Evolutionary conservation across 1,140 invertebrate genomes (phyloP).

Genomic region (Brachionus rotundiformis): DNA sequence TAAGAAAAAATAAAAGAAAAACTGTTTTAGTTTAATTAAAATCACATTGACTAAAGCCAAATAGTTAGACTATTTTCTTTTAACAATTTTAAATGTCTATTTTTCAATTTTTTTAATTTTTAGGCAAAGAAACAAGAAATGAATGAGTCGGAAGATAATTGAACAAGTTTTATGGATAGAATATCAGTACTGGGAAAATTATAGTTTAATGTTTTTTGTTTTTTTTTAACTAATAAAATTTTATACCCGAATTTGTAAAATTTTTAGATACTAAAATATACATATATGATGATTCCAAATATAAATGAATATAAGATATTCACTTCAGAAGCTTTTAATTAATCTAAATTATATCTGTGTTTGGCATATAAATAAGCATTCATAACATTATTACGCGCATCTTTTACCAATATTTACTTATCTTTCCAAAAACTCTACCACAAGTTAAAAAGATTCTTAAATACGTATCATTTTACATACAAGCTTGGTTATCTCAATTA

Average conservation of each 20-base stretch:
- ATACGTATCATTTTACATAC: neutral
- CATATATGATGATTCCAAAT: neutral
- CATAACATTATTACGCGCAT: neutral
- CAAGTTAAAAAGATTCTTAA: neutral
- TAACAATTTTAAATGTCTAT: too few relatives aligned
- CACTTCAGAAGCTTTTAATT: neutral
- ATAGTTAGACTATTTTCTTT: too few relatives aligned
- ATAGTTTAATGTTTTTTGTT: neutral
- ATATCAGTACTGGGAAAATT: neutral
- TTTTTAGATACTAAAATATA: neutral
- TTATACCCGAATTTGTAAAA: neutral
- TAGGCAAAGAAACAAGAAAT: neutral
- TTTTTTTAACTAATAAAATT: slow-evolving; percentile 5
- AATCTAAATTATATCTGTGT: neutral
- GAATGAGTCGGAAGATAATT: neutral
- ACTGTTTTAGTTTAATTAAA: too few relatives aligned
- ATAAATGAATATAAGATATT: neutral
- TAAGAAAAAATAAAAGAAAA: too few relatives aligned
- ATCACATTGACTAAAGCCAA: too few relatives aligned
- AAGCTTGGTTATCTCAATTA: neutral
- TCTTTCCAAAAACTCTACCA: neutral
- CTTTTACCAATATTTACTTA: neutral
- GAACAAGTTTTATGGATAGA: neutral
- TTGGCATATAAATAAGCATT: neutral
- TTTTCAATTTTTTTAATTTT: neutral